Evolutionary conservation across 2,797 vertebrate species (phyloP).

Genomic region (Anniella stebbinsi): DNA sequence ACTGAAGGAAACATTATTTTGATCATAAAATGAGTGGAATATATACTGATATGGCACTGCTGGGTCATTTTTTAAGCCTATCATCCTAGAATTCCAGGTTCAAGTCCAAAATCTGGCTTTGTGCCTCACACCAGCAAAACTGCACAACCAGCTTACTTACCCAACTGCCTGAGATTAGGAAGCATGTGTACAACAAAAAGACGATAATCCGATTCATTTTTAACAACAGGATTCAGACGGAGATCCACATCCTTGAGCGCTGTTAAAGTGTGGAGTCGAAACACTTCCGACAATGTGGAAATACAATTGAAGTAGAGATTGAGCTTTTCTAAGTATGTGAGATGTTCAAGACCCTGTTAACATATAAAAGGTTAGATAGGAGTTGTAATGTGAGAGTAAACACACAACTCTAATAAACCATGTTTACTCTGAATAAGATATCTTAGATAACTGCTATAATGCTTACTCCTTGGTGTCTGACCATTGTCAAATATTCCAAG

Average conservation of each 20-base stretch:
- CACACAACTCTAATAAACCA: not conserved
- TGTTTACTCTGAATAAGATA: not conserved
- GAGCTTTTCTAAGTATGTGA: conserved; percentile 83
- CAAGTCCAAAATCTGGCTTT: too few species aligned
- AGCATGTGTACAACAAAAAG: conserved; percentile 82
- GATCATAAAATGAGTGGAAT: not conserved
- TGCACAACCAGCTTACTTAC: conserved; percentile 65
- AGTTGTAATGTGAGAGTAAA: not conserved
- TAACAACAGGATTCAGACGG: conserved; percentile 85
- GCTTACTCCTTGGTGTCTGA: not conserved
- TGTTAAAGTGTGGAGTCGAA: conserved; percentile 77
- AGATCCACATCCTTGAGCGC: conserved; percentile 84
- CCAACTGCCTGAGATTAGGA: conserved; percentile 82
- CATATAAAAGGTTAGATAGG: not conserved
- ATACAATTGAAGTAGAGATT: conserved; percentile 88
- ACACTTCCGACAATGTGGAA: conserved; percentile 81
- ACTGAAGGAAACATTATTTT: not conserved
- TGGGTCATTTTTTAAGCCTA: not conserved
- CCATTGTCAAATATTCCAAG: not conserved
- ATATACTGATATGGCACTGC: not conserved
- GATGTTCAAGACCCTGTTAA: conserved; percentile 83
- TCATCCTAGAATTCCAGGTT: not conserved
- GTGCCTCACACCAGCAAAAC: not conserved
- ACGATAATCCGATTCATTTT: conserved; percentile 81
- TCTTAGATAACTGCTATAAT: not conserved